Evolutionary conservation across 1,140 invertebrate species (phyloP), one percentile per base, ranked within the genome.

Genomic region (Galendromus occidentalis): DNA sequence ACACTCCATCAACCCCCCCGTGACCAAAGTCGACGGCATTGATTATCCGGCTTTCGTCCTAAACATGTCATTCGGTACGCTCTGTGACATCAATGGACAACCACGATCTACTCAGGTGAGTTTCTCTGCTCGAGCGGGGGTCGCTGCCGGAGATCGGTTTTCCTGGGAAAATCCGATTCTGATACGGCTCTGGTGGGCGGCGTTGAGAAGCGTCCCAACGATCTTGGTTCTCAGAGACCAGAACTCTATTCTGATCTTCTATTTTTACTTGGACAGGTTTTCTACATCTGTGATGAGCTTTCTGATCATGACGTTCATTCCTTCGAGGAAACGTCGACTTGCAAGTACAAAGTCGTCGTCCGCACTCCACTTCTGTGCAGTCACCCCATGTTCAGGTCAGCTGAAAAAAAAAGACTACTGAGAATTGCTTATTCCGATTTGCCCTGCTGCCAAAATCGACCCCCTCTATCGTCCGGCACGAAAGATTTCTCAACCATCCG

Each of bases 311-410:
- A 95, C 71, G 83, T 97, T 14, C 91, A 88, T 73, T 88, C 88
- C 0, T 79, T 97, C 39, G 92, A 94, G 73, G 93, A 98, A 77
- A 86, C 83, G 0, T 86, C 88, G 0, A 91, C 86, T 0, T 98
- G 94, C 73, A 87, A 91, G 77, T 98, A 98, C 76, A 89, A 93
- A 77, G 83, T 87, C 9, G 82, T 92, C 29, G 84, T 93, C 9
- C 77, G 94, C 6, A 88, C 91, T 1, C 84, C 87, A 1, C 74
- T 85, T 12, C 77, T 97, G 0, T 98, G 93, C 74, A 75, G 77
- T 64, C 91, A 96, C 80, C 90, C 91, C 1, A 82, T 84, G 69
- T 97, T 90, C 71, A 90, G 85, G 81, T 81, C 9, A n/a, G n/a
- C n/a, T n/a, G n/a, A n/a, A n/a, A n/a, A n/a, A n/a, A n/a, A n/a